phyloP scores from a whole-genome alignment of 2,797 vertebrate species.

The Okamejei kenojei region DNA sequence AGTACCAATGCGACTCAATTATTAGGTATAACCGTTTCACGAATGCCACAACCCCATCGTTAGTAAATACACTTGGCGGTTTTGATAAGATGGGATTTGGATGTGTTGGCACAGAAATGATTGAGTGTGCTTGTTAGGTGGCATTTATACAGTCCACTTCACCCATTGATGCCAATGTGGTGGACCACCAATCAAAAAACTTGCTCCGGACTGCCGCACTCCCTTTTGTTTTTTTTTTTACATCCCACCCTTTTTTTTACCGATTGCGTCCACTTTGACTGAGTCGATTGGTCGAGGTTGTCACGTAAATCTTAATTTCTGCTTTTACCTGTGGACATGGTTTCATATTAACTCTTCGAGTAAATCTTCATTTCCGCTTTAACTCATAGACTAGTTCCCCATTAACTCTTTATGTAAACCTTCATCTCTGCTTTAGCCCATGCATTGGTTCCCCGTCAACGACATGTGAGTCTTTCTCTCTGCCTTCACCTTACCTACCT shows the following conservation, averaged over 20 bases:
- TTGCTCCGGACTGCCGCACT: too few species aligned
- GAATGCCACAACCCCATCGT: neutral
- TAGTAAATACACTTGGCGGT: neutral
- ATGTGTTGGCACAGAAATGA: neutral
- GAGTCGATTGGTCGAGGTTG: neutral
- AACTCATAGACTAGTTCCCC: too few species aligned
- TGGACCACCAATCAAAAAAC: neutral
- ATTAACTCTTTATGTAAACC: too few species aligned
- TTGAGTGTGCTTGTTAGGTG: neutral
- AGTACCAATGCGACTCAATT: slow-evolving; percentile 16
- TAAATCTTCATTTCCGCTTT: too few species aligned
- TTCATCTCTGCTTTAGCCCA: too few species aligned
- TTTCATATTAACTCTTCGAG: neutral
- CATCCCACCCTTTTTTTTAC: neutral
- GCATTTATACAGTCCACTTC: neutral
- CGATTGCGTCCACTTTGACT: neutral
- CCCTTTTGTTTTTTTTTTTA: too few species aligned
- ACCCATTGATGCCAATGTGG: too few species aligned
- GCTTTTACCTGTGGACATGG: too few species aligned
- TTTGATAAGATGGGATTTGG: neutral
- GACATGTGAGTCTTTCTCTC: too few species aligned
- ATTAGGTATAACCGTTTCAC: neutral
- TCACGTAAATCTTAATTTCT: neutral
- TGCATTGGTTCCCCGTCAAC: too few species aligned
- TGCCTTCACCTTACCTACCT: too few species aligned